Conservation (phyloP, 2,113 vertebrate species). For the Dendropsophus ebraccatus region DNA sequence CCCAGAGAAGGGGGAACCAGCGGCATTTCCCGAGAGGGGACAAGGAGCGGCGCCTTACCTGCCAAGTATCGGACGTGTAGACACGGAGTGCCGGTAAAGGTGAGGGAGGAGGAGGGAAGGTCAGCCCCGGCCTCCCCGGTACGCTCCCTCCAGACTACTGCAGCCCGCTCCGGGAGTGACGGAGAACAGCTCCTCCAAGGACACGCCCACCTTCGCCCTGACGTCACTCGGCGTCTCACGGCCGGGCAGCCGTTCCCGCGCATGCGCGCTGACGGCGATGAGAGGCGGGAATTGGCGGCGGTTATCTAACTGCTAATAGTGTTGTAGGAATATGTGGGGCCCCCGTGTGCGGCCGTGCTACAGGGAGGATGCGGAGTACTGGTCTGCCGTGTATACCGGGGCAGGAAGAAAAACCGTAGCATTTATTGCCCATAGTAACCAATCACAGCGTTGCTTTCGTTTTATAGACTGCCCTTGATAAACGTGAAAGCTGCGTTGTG, state of each 20-base stretch:
- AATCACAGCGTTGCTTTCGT: too few species aligned
- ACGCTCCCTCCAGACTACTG: not conserved
- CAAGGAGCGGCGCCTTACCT: constrained; percentile 30
- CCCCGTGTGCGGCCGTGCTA: too few species aligned
- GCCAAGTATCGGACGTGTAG: not conserved
- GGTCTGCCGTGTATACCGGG: too few species aligned
- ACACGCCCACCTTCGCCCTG: constrained; percentile 43
- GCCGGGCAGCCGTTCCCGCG: not conserved
- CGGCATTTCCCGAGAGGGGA: too few species aligned
- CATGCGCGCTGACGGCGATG: not conserved
- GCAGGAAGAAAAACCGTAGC: too few species aligned
- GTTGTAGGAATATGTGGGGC: not conserved
- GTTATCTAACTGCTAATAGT: not conserved
- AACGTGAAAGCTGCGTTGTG: too few species aligned
- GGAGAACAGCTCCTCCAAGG: not conserved
- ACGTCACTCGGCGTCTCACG: constrained; percentile 36
- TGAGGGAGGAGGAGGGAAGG: not conserved
- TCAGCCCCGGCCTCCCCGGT: constrained; percentile 6
- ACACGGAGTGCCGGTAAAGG: not conserved
- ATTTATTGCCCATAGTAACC: too few species aligned
- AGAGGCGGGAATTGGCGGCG: constrained; percentile 23
- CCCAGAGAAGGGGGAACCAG: not conserved
- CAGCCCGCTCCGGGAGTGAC: constrained; percentile 46
- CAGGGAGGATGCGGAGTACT: too few species aligned
- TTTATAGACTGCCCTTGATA: too few species aligned